phyloP scores from a whole-genome alignment of 1,140 invertebrate genomes.

The Ooceraea biroi region DNA sequence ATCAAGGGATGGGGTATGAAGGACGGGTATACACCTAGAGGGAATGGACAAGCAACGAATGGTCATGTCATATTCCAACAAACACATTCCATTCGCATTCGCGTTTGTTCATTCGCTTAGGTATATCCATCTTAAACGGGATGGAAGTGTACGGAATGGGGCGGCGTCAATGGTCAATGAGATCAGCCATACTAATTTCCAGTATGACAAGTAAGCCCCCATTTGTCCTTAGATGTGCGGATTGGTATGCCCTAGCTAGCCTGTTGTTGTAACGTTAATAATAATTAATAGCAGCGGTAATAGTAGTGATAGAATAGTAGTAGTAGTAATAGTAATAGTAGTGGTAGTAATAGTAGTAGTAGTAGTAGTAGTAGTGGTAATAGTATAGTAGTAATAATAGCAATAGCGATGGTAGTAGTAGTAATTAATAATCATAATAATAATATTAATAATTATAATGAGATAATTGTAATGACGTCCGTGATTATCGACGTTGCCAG shows the following conservation, averaged over 20 bases:
- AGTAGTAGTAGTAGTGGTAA: constrained; percentile 72
- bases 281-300: constrained; percentile 81
- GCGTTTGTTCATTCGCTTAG: background rate
- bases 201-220: constrained; percentile 79
- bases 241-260: constrained; percentile 80
- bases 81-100: background rate
- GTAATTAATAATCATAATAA: constrained; percentile 40
- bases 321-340: constrained; percentile 78
- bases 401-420: constrained; percentile 41
- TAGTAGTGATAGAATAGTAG: constrained; percentile 78
- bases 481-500: constrained; percentile 45
- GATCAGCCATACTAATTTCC: constrained; percentile 82
- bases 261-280: constrained; percentile 79
- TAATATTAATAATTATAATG: constrained; percentile 62
- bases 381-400: constrained; percentile 72
- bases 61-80: no score
- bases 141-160: constrained; percentile 79
- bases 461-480: constrained; percentile 42
- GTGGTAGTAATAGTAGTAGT: constrained; percentile 73
- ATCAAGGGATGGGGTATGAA: constrained; percentile 67
- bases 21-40: constrained; percentile 12
- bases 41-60: constrained; percentile 1
- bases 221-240: constrained; percentile 68
- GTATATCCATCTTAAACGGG: constrained; percentile 57
- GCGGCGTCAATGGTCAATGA: constrained; percentile 84